Base-by-base conservation (phyloP, 1,140 invertebrate species). In the Antheraea pernyi region DNA sequence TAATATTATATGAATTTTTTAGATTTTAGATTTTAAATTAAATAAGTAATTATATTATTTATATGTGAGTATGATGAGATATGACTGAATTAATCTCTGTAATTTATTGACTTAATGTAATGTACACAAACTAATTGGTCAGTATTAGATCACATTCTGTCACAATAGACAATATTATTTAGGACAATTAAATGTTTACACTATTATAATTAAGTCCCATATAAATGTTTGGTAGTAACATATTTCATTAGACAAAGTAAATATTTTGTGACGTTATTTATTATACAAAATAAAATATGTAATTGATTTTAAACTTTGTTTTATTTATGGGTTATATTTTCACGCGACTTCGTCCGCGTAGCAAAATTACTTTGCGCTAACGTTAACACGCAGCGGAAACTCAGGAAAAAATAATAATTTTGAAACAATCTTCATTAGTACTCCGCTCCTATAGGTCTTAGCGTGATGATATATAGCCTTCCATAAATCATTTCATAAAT, bases 231-330 rank as follows among this genome's bases (percentile, higher is more conserved):
- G 4, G 46, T 53, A 53, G 10, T 53, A 53, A 13, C 3, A 48
- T 13, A 16, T 13, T 53, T 16, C 0, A 53, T 53, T 53, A 53
- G 46, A 53, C 13, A 53, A 53, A 53, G 16, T 53, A 53, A 53
- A 53, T 53, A 53, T 53, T 53, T 53, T 53, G 46, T n/a, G 46
- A 53, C 16, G 46, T 53, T 53, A 53, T 53, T 53, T 53, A 53
- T 53, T 53, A 53, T 53, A 53, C 46, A 53, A 16, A 53, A 53
- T 53, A 53, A 53, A 53, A 30, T 30, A 30, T 30, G 16, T 7
- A 53, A 13, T 53, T 53, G 6, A 53, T 13, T 53, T 42, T 0
- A 53, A 2, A 53, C 11, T 16, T 16, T 53, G 46, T 53, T 53
- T 16, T 16, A 13, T 16, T 53, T 7, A 4, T 30, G 22, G 22